These are phyloP conservation scores for Callionymus lyra DNA, from an alignment of 2,113 vertebrate genomes.

Conservation along the genomic window DNA sequence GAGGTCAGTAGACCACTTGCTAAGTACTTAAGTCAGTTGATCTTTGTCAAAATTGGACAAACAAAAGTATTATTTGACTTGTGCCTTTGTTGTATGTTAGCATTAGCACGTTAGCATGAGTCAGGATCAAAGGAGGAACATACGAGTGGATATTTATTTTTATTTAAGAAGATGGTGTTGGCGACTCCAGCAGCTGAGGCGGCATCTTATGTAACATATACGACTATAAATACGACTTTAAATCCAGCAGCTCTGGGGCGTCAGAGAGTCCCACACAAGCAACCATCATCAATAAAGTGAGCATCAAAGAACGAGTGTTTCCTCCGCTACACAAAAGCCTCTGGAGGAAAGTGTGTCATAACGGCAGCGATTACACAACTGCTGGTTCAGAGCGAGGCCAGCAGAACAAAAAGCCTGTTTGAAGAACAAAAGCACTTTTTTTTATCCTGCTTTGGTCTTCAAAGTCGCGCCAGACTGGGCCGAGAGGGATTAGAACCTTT, in stretches of 20 bases:
- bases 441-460: constrained; percentile 31
- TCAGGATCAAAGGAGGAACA: too few species aligned
- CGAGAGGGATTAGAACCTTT: constrained; percentile 51
- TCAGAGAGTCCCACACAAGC: constrained; percentile 37
- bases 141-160: too few species aligned
- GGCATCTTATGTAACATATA: constrained; percentile 46
- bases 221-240: constrained; percentile 41
- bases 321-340: constrained; percentile 17
- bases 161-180: too few species aligned
- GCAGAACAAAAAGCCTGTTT: constrained; percentile 34
- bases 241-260: constrained; percentile 33
- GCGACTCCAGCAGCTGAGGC: too few species aligned
- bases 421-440: constrained; percentile 42
- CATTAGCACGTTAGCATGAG: too few species aligned
- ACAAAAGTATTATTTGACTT: too few species aligned
- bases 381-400: constrained; percentile 28
- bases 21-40: too few species aligned
- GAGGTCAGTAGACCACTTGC: too few species aligned
- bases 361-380: constrained; percentile 16
- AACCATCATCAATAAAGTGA: constrained; percentile 12
- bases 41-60: too few species aligned
- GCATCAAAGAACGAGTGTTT: constrained; percentile 22
- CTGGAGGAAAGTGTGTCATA: constrained; percentile 30
- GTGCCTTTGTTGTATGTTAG: too few species aligned
- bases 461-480: constrained; percentile 31